Base-by-base conservation (phyloP, 2,113 vertebrate genomes). In the Conger conger region DNA sequence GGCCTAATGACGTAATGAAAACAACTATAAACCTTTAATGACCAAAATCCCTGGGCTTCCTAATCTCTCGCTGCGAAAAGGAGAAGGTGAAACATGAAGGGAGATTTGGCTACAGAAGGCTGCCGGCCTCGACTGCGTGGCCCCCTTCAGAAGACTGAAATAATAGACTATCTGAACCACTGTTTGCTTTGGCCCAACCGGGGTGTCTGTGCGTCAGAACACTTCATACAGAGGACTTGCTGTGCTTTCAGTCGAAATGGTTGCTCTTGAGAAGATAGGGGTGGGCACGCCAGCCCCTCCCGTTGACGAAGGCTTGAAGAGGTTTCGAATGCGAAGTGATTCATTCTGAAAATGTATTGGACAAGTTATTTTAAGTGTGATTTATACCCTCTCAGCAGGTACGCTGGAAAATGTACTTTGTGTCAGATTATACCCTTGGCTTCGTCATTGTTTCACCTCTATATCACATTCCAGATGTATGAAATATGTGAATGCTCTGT, bases 81-180 rank as follows among this genome's bases (percentile, higher is more conserved):
- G 45, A 79, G 63, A 35, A 50, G 17, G 63, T 2, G 27, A 20
- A 76, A 53, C 35, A 50, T 40, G 37, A 83, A 6, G 16, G 63
- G 4, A 83, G 50, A 83, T 83, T 83, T 23, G 4, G n/a, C 54
- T 84, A 80, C 83, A 84, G n/a, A 63, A 84, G 83, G 35, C 50
- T 30, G 83, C 30, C 77, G 82, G 27, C 38, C 77, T 84, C 63
- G 18, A 36, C 76, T 84, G 42, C 23, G 27, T 79, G 77, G 27
- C 53, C 53, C 54, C n/a, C 36, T 76, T 60, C 50, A 60, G 36
- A 78, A 79, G 76, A 79, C 76, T 42, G 83, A 84, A 84, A 84
- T 35, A 20, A 84, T 84, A 63, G 83, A 36, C 45, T 50, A 50
- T 50, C 45, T 37, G 83, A 38, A 33, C 83, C 27, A 3, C 23